Evolutionary conservation across 2,113 vertebrate genomes (phyloP).

Genomic region (Otolemur garnettii): DNA sequence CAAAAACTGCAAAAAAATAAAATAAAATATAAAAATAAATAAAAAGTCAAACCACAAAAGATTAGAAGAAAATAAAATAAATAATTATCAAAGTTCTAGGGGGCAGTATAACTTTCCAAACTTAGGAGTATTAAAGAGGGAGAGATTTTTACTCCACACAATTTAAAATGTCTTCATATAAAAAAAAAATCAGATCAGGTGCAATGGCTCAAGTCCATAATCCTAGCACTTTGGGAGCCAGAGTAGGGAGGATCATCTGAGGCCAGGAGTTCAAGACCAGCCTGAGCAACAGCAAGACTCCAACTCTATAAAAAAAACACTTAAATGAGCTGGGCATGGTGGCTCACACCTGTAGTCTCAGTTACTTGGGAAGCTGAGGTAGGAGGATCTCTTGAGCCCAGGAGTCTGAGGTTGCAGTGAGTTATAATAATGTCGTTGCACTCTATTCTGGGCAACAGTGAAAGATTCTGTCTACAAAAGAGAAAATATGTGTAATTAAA

Average conservation of each 20-base stretch:
- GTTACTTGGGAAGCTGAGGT: neutral
- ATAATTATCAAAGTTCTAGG: neutral
- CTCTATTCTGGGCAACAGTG: neutral
- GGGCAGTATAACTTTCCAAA: neutral
- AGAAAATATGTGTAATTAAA: neutral
- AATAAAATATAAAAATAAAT: too few relatives aligned
- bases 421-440: neutral
- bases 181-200: neutral
- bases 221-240: neutral
- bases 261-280: neutral
- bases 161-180: constrained; percentile 17
- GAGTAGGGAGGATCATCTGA: neutral
- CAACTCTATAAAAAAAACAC: neutral
- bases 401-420: neutral
- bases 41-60: neutral
- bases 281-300: neutral
- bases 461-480: neutral
- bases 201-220: neutral
- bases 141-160: neutral
- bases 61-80: constrained; percentile 8
- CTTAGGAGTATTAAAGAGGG: neutral
- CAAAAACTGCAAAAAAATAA: too few relatives aligned
- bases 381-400: neutral
- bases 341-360: neutral
- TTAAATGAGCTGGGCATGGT: neutral